Evolutionary conservation across 2,888 invertebrate species (phyloP).

Genomic region (Galerucella pusilla): DNA sequence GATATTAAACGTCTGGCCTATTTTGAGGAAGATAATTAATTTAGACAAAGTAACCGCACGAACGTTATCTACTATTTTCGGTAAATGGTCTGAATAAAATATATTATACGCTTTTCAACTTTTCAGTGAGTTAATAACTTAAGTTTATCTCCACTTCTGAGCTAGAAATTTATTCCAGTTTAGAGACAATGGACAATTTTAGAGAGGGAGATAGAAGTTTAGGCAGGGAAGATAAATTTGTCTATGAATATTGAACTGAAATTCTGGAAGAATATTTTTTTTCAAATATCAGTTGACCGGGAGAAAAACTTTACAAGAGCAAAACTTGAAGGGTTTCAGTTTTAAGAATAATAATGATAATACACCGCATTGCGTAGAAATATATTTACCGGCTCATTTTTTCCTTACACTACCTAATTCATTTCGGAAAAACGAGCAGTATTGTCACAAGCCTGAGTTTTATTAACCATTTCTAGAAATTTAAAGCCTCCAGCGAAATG

Average conservation of each 20-base stretch:
- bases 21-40: background rate
- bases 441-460: slow-evolving; percentile 33
- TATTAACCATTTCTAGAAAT: slow-evolving; percentile 37
- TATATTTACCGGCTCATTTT: slow-evolving; percentile 17
- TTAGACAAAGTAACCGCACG: background rate
- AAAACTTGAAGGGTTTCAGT: too few species aligned
- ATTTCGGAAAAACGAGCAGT: slow-evolving; percentile 24
- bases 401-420: slow-evolving; percentile 27
- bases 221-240: background rate
- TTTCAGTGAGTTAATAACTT: background rate
- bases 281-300: too few species aligned
- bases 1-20: too few species aligned
- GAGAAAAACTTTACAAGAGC: too few species aligned
- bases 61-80: slow-evolving; percentile 1
- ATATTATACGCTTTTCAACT: slow-evolving; percentile 2
- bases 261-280: too few species aligned
- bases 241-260: background rate
- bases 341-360: too few species aligned
- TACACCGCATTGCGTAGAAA: background rate
- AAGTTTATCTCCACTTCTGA: background rate
- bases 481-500: slow-evolving; percentile 25
- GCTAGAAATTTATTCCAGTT: background rate
- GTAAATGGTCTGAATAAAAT: slow-evolving; percentile 6
- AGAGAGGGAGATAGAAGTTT: background rate
- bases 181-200: background rate